Percentiles rank a stretch among this genome's conserved stretches.
phyloP scores from a whole-genome alignment of 2,797 vertebrate genomes.

The Geotrypetes seraphini region DNA sequence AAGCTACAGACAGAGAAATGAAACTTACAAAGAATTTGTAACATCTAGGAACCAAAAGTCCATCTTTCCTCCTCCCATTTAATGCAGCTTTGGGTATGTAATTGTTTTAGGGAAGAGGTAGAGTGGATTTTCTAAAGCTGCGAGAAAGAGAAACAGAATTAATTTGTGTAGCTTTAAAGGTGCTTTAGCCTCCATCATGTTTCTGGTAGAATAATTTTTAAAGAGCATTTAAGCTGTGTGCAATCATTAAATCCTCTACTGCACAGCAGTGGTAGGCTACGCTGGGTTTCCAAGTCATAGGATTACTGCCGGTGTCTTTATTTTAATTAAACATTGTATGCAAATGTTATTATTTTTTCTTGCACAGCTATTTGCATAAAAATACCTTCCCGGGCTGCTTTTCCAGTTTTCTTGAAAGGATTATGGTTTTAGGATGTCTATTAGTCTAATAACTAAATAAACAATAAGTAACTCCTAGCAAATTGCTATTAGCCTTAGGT shows the following conservation, averaged over 20 bases:
- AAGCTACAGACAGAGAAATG: too few relatives aligned
- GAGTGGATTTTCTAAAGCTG: slow-evolving; percentile 9
- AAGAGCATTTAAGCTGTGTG: slow-evolving; percentile 18
- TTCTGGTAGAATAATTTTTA: slow-evolving; percentile 14
- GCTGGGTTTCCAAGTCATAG: slow-evolving; percentile 33
- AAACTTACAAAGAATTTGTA: too few relatives aligned
- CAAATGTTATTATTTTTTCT: slow-evolving; percentile 35
- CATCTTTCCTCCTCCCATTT: too few relatives aligned
- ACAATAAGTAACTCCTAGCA: slow-evolving; percentile 8
- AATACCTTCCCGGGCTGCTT: slow-evolving; percentile 19
- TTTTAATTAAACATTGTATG: slow-evolving; percentile 39
- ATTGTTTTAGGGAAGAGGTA: too few relatives aligned
- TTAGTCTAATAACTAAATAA: slow-evolving; percentile 11
- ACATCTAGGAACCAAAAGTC: too few relatives aligned
- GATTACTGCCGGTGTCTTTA: slow-evolving; percentile 24
- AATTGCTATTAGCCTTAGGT: not conserved
- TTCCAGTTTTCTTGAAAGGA: slow-evolving; percentile 20
- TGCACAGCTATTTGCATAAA: slow-evolving; percentile 28
- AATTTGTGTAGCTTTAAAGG: slow-evolving; percentile 3
- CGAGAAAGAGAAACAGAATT: slow-evolving; percentile 4
- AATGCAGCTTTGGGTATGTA: too few relatives aligned
- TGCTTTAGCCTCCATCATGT: not conserved
- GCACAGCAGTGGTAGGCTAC: slow-evolving; percentile 14
- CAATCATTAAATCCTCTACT: slow-evolving; percentile 27
- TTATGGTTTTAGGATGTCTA: slow-evolving; percentile 19